Base-by-base conservation (phyloP, 2,113 vertebrate genomes). In the Eulemur macaco region DNA sequence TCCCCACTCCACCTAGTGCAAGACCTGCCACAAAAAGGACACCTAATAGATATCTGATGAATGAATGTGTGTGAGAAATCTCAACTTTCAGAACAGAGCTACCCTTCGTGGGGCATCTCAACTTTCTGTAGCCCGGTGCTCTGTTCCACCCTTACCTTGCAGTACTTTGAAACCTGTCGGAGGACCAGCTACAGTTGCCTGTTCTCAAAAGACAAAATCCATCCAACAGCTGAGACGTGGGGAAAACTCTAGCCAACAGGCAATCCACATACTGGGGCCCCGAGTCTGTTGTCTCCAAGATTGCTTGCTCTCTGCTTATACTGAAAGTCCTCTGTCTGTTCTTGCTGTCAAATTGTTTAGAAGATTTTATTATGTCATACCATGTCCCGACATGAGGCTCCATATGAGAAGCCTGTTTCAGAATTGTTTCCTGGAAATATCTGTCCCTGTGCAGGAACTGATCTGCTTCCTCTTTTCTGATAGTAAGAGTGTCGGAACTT, bases 371-470 rank as follows among this genome's bases (percentile, higher is more conserved):
- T n/a, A 94, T 52, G 89, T 81, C 77, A 91, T 3, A 45, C 69
- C 58, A 21, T 50, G 37, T 89, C 37, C 74, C 34, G 8, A 87
- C 45, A 8, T 0, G 21, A 89, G 23, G 86, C 54, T 54, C 77
- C 29, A 18, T 13, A 29, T n/a, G 74, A 77, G 91, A 94, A 94
- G 18, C 25, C n/a, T 64, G 39, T 97, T 97, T 92, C 94, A 96
- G 82, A 94, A 96, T 78, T 85, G 50, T 47, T 97, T 98, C 89
- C 95, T 96, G 95, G 94, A 98, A 97, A 89, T 77, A 93, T 50
- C 25, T n/a, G 81, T 96, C 58, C 68, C 77, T 42, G 47, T 31
- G 60, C 64, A 69, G 96, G 89, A 96, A 95, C 76, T 69, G 20
- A n/a, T 52, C 47, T 83, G 78, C 64, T 97, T 98, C 97, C 92